A percentile compares a stretch with the other conserved stretches of the same genome.
Evolutionary conservation across 2,113 vertebrate species (phyloP).

Genomic region (Charina bottae): DNA sequence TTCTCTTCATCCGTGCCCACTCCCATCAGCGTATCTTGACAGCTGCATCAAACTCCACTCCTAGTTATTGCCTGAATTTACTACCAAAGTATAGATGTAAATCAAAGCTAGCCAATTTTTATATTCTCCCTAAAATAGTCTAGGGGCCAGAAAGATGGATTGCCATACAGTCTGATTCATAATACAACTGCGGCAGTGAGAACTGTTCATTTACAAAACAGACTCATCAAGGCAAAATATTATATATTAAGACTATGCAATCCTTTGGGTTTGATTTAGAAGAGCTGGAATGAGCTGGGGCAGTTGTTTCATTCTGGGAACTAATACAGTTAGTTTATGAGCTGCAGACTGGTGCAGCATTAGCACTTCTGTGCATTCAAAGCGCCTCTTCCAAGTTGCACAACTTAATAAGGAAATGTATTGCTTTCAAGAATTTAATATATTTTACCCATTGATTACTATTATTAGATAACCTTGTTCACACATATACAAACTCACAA

Average conservation of each 20-base stretch:
- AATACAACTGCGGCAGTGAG: neutral
- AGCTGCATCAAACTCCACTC: neutral
- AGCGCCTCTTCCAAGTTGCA: neutral
- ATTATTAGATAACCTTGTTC: neutral
- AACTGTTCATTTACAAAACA: neutral
- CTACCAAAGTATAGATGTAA: neutral
- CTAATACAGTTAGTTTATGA: neutral
- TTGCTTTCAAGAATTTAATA: neutral
- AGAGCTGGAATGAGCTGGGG: neutral
- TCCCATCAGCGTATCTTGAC: neutral
- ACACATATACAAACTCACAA: neutral
- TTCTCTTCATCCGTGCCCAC: neutral
- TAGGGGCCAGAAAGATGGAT: neutral
- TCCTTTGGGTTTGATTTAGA: neutral
- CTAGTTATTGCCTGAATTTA: neutral
- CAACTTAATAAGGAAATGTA: neutral
- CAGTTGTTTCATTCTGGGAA: neutral
- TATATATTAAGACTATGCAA: neutral
- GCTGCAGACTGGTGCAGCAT: neutral
- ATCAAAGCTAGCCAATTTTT: neutral
- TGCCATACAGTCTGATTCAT: neutral
- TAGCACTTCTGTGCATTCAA: neutral
- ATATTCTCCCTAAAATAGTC: neutral
- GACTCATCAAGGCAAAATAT: neutral
- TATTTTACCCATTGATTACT: neutral